These are phyloP conservation scores for Scylla paramamosain DNA, from an alignment of 1,140 invertebrate species.

Conservation along the genomic window DNA sequence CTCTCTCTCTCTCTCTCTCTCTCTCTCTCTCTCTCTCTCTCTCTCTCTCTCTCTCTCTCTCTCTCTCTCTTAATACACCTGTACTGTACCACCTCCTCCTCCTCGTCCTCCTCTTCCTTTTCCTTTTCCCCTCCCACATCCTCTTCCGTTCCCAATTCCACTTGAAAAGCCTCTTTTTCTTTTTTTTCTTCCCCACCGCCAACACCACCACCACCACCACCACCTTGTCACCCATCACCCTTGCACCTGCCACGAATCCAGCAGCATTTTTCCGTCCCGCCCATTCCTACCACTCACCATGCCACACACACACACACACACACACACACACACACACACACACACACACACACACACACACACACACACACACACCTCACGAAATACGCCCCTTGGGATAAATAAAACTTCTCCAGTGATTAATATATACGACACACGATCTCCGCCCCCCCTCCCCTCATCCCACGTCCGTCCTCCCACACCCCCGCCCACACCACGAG, in stretches of 20 bases:
- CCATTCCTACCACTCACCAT: not conserved
- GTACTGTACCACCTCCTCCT: not conserved
- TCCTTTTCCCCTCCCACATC: not conserved
- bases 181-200: not conserved
- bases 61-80: not conserved
- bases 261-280: too few relatives aligned
- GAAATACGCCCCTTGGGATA: too few relatives aligned
- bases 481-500: too few relatives aligned
- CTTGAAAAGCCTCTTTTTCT: not conserved
- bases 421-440: too few relatives aligned
- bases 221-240: not conserved
- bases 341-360: constrained; percentile 31
- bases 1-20: not conserved
- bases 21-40: not conserved
- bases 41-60: not conserved
- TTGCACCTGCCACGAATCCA: not conserved
- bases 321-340: not conserved
- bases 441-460: too few relatives aligned
- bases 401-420: too few relatives aligned
- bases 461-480: too few relatives aligned
- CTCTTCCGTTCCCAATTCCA: not conserved
- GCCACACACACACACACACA: not conserved
- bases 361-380: not conserved
- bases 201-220: not conserved
- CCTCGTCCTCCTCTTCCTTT: not conserved